Conservation (phyloP, 1,140 invertebrate genomes). For the Procambarus virginalis region DNA sequence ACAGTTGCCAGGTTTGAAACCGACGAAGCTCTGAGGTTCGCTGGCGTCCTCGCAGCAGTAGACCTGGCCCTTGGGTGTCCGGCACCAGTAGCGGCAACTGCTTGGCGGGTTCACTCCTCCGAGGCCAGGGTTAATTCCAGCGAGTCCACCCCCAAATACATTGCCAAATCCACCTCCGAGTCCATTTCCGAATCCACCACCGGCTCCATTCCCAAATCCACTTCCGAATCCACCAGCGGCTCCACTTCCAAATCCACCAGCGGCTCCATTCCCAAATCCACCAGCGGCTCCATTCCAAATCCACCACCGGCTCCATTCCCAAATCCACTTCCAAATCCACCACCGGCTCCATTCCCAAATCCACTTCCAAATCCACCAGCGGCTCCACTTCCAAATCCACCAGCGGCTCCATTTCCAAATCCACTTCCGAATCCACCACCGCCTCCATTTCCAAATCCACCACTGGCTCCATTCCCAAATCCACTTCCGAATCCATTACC, state of each 20-base stretch:
- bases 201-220: neutral
- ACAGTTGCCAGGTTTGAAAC: slow-evolving; percentile 34
- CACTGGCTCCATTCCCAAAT: neutral
- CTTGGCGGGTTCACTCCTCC: slow-evolving; percentile 25
- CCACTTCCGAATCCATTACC: neutral
- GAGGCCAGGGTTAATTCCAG: neutral
- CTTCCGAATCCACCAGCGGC: neutral
- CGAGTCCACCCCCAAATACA: neutral
- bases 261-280: neutral
- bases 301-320: neutral
- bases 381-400: no score
- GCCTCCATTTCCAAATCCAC: no score
- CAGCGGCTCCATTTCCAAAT: neutral
- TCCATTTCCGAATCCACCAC: neutral
- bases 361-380: neutral
- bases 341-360: neutral
- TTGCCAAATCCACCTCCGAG: neutral
- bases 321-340: neutral
- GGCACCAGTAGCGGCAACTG: slow-evolving; percentile 49
- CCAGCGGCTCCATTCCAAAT: no score
- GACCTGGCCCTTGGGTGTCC: slow-evolving; percentile 30
- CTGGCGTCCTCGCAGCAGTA: slow-evolving; percentile 43
- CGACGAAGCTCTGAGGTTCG: neutral
- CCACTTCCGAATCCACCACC: neutral
- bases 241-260: neutral